A percentile compares a stretch with the other conserved stretches of the same genome.
Evolutionary conservation across 2,797 vertebrate genomes (phyloP).

Genomic region (Borostomias antarcticus): DNA sequence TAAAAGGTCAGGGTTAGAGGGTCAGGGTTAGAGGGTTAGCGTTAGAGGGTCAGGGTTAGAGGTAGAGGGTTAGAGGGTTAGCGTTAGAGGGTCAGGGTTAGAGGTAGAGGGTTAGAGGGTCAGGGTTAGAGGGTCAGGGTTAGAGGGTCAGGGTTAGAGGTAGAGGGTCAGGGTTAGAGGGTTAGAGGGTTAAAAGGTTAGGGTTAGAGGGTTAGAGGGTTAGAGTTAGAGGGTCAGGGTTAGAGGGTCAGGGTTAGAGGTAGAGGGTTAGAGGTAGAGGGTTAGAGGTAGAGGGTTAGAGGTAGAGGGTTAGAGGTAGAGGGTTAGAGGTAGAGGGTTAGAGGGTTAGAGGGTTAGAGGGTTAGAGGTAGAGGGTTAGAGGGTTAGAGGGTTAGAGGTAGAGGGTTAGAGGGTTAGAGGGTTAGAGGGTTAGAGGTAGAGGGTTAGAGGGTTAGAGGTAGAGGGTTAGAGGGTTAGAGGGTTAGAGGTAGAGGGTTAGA

Average conservation of each 20-base stretch:
- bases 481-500: not conserved
- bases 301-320: too few species aligned
- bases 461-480: not conserved
- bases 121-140: not conserved
- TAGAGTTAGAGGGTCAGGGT: not conserved
- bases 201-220: not conserved
- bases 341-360: not conserved
- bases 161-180: not conserved
- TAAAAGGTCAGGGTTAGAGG: not conserved
- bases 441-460: not conserved
- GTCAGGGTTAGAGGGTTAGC: not conserved
- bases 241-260: not conserved
- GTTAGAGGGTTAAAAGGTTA: not conserved
- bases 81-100: not conserved
- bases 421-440: not conserved
- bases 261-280: not conserved
- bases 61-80: not conserved
- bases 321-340: not conserved
- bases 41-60: not conserved
- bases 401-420: not conserved
- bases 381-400: too few species aligned
- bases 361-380: not conserved
- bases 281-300: too few species aligned
- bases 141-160: not conserved
- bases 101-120: not conserved